Evolutionary conservation across 2,888 invertebrate genomes (phyloP).

Genomic region (Dinocampus coccinellae): DNA sequence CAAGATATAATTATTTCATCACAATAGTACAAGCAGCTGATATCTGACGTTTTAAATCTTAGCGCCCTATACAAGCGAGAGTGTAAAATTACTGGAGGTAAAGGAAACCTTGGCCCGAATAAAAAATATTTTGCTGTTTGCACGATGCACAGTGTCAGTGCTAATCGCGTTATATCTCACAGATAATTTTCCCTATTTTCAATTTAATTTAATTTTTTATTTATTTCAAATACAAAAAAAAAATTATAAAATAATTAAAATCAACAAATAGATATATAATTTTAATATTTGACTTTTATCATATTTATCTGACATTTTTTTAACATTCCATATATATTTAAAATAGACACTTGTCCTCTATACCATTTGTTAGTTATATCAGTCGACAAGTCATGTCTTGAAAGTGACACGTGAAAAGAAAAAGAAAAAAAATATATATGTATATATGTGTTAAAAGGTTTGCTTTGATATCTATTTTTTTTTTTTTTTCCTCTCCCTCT

Average conservation of each 20-base stretch:
- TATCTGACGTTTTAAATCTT: constrained; percentile 48
- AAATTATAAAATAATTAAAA: not conserved
- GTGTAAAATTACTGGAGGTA: constrained; percentile 35
- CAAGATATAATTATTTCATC: not conserved
- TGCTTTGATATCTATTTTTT: constrained; percentile 28
- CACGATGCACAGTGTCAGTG: constrained; percentile 21
- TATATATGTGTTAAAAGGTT: constrained; percentile 19
- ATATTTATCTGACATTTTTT: constrained; percentile 11
- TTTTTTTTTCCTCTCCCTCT: constrained; percentile 5
- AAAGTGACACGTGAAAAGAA: constrained; percentile 19
- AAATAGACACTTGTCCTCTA: constrained; percentile 15
- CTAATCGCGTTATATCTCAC: constrained; percentile 1
- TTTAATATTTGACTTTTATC: not conserved
- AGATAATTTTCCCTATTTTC: not conserved
- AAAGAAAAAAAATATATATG: not conserved
- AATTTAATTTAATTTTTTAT: not conserved
- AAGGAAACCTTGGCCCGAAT: constrained; percentile 54
- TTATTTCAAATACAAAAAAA: not conserved
- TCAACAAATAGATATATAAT: not conserved
- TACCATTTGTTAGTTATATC: constrained; percentile 6
- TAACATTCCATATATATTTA: not conserved
- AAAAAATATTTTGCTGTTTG: constrained; percentile 33
- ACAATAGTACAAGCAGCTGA: constrained; percentile 42
- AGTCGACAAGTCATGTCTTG: constrained; percentile 21
- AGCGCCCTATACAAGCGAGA: constrained; percentile 39